These are phyloP conservation scores for Ophthalmolycus amberensis DNA, from an alignment of 2,113 vertebrate genomes.

Conservation along the genomic window DNA sequence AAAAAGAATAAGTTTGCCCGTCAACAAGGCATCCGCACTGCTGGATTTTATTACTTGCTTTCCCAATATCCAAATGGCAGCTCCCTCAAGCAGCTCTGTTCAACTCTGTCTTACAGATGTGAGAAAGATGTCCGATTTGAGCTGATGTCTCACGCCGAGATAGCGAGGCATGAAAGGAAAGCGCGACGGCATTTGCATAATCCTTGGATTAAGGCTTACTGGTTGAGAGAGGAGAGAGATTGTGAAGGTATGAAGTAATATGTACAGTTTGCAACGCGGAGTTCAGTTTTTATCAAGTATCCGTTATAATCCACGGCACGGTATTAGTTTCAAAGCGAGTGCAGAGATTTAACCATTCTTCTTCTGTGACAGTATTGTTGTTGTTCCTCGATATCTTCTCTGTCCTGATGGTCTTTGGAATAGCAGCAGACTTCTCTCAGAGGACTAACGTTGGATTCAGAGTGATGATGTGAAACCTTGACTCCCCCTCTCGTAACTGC, in stretches of 20 bases:
- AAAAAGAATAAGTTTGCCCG: conserved; percentile 18
- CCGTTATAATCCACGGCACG: conserved; percentile 64
- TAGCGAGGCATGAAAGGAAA: conserved; percentile 53
- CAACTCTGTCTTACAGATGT: conserved; percentile 66
- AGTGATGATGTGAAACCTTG: conserved; percentile 72
- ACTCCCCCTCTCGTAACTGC: conserved; percentile 59
- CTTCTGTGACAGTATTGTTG: conserved; percentile 76
- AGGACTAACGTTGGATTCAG: conserved; percentile 69
- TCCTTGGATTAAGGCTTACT: conserved; percentile 70
- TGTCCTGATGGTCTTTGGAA: conserved; percentile 63
- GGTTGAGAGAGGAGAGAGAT: conserved; percentile 62
- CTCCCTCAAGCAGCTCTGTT: conserved; percentile 69
- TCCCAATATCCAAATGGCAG: conserved; percentile 70
- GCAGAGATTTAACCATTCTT: conserved; percentile 63
- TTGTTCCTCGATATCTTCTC: conserved; percentile 77
- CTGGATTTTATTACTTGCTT: conserved; percentile 53
- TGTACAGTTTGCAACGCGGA: conserved; percentile 77
- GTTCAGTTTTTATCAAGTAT: conserved; percentile 76
- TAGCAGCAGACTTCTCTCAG: conserved; percentile 76
- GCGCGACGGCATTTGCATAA: conserved; percentile 71
- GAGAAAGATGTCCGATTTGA: conserved; percentile 69
- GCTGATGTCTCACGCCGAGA: conserved; percentile 63
- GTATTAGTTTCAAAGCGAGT: conserved; percentile 62
- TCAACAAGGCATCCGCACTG: conserved; percentile 36
- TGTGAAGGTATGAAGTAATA: conserved; percentile 63